phyloP scores from a whole-genome alignment of 2,888 invertebrate species.

The Agrotis ipsilon region DNA sequence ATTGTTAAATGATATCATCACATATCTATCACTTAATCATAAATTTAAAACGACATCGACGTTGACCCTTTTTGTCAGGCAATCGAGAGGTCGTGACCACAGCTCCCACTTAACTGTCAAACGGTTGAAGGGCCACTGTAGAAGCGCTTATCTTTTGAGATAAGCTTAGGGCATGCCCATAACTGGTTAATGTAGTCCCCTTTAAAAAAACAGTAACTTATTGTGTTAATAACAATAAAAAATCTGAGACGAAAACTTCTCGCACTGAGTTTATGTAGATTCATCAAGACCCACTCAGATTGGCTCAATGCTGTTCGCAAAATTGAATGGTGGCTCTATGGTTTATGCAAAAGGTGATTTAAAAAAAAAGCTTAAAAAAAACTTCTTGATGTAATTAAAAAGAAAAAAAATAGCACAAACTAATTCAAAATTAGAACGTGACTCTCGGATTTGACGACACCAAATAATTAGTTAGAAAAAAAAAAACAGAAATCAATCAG shows the following conservation, averaged over 20 bases:
- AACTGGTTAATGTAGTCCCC: neutral
- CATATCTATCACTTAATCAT: slow-evolving; percentile 11
- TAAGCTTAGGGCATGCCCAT: slow-evolving; percentile 2
- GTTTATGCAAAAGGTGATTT: no score
- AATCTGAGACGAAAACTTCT: no score
- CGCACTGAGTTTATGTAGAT: no score
- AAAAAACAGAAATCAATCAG: slow-evolving; percentile 41
- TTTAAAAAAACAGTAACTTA: neutral
- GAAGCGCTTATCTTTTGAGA: slow-evolving; percentile 16
- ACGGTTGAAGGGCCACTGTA: slow-evolving; percentile 19
- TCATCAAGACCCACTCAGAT: no score
- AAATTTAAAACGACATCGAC: slow-evolving; percentile 21
- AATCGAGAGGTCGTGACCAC: slow-evolving; percentile 38
- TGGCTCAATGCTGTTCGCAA: no score
- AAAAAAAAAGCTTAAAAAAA: neutral
- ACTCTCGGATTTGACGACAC: neutral
- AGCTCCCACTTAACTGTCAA: slow-evolving; percentile 39
- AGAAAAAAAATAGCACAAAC: slow-evolving; percentile 1
- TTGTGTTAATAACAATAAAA: no score
- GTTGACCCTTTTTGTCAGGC: neutral
- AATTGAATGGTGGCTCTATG: no score
- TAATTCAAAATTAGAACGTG: slow-evolving; percentile 30
- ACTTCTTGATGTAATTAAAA: neutral
- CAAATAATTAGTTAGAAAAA: slow-evolving; percentile 3
- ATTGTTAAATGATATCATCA: no score